Base-by-base conservation (phyloP, 2,888 invertebrate genomes). In the Pandemis corylana region DNA sequence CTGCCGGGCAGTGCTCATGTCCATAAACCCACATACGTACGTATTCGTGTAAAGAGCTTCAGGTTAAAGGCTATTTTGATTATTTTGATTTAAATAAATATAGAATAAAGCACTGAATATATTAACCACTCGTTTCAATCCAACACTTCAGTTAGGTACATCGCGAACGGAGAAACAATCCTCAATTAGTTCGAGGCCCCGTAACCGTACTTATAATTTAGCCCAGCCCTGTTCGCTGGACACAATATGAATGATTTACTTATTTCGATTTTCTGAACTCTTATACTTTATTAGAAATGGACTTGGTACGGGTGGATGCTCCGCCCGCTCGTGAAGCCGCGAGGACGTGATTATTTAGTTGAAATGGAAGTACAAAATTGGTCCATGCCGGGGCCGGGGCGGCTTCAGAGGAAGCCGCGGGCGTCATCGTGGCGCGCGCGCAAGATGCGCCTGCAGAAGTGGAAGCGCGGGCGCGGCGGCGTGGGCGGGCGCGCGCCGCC, bases 301-400 rank as follows among this genome's bases (percentile, higher is more conserved):
- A 89, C 90, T 88, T 86, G 83, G 84, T 82, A 81, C 87, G 88
- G 87, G 87, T 85, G 84, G 81, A 78, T 75, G 77, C 76, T 77
- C 80, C 80, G 76, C 85, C 87, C 85, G 84, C 85, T 85, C 85
- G 85, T 85, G 82, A 85, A 83, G 79, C 86, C 86, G 85, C 87
- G 87, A 89, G 91, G 91, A 91, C 90, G 90, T 87, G 87, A 88
- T 87, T 84, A 81, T 86, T 87, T 88, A 90, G 89, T 87, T 87
- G 85, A 89, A 89, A 87, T 88, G 86, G 88, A 87, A 90, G 87
- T 92, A 93, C 81, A 93, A 93, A 93, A 93, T 93, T 91, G 92
- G 93, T 93, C 93, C 92, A 89, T 90, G 85, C 81, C 81, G 86
- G 83, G 86, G 85, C 86, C 84, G 82, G 83, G 81, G 86, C 85